Percentiles rank a stretch among this genome's conserved stretches.
These are phyloP conservation scores for Scyliorhinus canicula DNA, from an alignment of 2,797 vertebrate species.

Conservation along the genomic window DNA sequence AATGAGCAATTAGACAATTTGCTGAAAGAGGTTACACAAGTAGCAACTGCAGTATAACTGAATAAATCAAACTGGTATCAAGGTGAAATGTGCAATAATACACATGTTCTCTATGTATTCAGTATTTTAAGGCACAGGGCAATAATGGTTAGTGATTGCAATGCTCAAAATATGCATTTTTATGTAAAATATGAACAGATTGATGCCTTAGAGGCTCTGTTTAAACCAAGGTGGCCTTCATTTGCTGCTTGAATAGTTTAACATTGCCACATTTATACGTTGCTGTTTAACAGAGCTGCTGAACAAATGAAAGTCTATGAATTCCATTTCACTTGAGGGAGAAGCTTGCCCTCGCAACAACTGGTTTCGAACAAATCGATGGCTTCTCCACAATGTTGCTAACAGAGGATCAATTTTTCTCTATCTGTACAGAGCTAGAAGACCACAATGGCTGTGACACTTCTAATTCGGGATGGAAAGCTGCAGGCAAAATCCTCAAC, in stretches of 20 bases:
- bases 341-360: not conserved
- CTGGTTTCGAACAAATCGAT: slow-evolving; percentile 17
- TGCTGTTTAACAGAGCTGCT: slow-evolving; percentile 10
- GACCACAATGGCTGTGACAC: not conserved
- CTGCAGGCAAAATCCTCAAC: not conserved
- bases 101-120: not conserved
- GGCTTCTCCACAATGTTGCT: slow-evolving; percentile 6
- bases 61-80: not conserved
- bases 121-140: not conserved
- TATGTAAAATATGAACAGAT: slow-evolving; percentile 22
- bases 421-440: not conserved
- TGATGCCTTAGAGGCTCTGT: not conserved
- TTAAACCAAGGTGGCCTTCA: slow-evolving; percentile 3
- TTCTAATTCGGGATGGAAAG: slow-evolving; percentile 16
- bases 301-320: slow-evolving; percentile 34
- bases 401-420: slow-evolving; percentile 3
- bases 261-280: not conserved
- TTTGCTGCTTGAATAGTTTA: slow-evolving; percentile 15
- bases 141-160: not conserved
- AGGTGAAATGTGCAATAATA: not conserved
- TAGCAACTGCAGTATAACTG: not conserved
- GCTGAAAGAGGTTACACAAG: not conserved
- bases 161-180: not conserved
- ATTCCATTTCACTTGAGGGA: slow-evolving; percentile 10
- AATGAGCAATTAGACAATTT: slow-evolving; percentile 5